Base-by-base conservation (phyloP, 2,888 invertebrate species). In the Metopia argyrocephala region DNA sequence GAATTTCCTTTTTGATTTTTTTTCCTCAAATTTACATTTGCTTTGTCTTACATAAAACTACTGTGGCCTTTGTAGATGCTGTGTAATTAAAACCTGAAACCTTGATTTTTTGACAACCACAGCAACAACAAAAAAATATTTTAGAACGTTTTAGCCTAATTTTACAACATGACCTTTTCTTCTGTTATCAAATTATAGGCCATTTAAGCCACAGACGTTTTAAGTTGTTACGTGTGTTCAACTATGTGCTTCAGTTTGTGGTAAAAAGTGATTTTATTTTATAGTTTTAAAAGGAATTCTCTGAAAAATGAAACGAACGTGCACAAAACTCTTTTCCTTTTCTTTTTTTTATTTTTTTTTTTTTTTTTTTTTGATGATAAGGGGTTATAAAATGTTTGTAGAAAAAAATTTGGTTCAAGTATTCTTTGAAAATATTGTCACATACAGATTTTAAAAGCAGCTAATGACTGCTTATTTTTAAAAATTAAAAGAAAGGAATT, bases 91-190 rank as follows among this genome's bases (percentile, higher is more conserved):
- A 15, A 38, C 38, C n/a, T 38, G 15, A 3, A 38, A 4, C 15
- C 15, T 12, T 12, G 38, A n/a, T n/a, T n/a, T n/a, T n/a, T n/a
- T n/a, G n/a, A 3, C 12, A 3, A 4, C 3, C 9, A 38, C 38
- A 38, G 3, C 9, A 38, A 38, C 38, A 38, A 38, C 3, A 38
- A 15, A 20, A 62, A 54, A 54, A 3, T 1, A 2, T 6, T 25
- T 25, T 21, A 5, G 9, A 6, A 48, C 12, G 15, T 27, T 59
- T 38, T 12, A 38, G 3, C 46, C 46, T 56, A 46, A 62, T 64
- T 64, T 54, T 54, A 18, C 27, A 71, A 23, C 23, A n/a, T 56
- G 64, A 73, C 56, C 70, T 64, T 64, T 73, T 46, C 54, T 64
- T 28, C 38, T 6, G 54, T 56, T 21, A 21, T 46, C 46, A 56